Percentiles rank a stretch among this genome's conserved stretches.
These are phyloP conservation scores for Pteromalus puparum DNA, from an alignment of 1,140 invertebrate species.

Conservation along the genomic window DNA sequence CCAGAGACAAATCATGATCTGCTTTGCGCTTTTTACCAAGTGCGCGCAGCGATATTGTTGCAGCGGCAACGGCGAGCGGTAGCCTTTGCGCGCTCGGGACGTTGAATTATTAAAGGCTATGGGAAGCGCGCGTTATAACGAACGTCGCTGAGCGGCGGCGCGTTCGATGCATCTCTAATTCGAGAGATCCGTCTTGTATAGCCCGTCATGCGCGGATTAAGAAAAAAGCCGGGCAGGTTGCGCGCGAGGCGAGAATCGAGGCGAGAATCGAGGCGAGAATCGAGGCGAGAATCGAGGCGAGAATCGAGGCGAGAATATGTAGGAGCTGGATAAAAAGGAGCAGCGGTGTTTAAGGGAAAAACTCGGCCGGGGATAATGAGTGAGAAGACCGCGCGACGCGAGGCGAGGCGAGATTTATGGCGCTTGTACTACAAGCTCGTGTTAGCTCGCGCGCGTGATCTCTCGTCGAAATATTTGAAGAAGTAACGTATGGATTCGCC, in stretches of 20 bases:
- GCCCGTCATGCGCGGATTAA: neutral
- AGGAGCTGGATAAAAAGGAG: slow-evolving; percentile 7
- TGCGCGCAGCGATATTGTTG: slow-evolving; percentile 51
- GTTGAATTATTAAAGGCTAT: slow-evolving; percentile 59
- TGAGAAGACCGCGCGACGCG: neutral
- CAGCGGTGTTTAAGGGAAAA: neutral
- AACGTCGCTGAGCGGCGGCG: slow-evolving; percentile 32
- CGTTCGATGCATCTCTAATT: neutral
- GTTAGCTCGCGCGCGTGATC: no score
- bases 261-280: no score
- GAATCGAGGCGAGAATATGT: no score
- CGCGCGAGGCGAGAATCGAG: no score
- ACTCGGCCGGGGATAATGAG: neutral
- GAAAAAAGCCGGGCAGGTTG: neutral
- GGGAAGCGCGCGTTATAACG: slow-evolving; percentile 54
- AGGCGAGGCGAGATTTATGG: neutral
- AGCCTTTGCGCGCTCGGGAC: slow-evolving; percentile 53
- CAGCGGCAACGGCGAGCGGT: neutral
- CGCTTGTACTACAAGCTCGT: neutral
- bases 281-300: no score
- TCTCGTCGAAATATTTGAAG: neutral
- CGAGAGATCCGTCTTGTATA: neutral
- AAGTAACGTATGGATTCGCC: neutral
- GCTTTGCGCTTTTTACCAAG: slow-evolving; percentile 52
- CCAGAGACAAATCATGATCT: slow-evolving; percentile 60